Conservation (phyloP, 2,888 invertebrate genomes). For the Aelia acuminata region DNA sequence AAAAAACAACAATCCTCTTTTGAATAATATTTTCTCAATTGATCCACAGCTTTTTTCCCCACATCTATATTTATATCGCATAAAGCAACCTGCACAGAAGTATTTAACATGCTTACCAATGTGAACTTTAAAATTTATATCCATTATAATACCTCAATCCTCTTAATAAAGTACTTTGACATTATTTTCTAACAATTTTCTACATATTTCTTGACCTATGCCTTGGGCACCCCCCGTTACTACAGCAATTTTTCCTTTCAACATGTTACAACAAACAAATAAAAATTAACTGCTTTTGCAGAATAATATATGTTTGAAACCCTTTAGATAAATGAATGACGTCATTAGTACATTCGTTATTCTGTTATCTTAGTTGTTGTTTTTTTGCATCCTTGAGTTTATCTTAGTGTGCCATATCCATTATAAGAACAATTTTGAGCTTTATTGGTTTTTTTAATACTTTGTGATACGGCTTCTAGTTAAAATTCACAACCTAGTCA, state of each 20-base stretch:
- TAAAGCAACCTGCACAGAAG: not conserved
- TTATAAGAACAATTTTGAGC: not conserved
- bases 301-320: not conserved
- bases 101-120: not conserved
- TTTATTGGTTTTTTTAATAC: not conserved
- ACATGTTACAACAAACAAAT: not conserved
- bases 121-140: not conserved
- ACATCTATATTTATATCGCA: not conserved
- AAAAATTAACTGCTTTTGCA: not conserved
- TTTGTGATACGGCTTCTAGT: no score
- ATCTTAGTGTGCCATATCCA: not conserved
- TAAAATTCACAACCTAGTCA: no score
- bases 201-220: not conserved
- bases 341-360: not conserved
- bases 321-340: not conserved
- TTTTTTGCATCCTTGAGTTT: not conserved
- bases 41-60: not conserved
- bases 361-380: not conserved
- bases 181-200: slow-evolving; percentile 4
- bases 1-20: slow-evolving; percentile 6
- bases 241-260: not conserved
- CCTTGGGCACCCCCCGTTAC: not conserved
- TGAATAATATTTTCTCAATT: not conserved
- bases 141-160: not conserved
- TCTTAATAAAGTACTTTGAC: not conserved